phyloP scores from a whole-genome alignment of 2,797 vertebrate species.

The Eleutherodactylus coqui region DNA sequence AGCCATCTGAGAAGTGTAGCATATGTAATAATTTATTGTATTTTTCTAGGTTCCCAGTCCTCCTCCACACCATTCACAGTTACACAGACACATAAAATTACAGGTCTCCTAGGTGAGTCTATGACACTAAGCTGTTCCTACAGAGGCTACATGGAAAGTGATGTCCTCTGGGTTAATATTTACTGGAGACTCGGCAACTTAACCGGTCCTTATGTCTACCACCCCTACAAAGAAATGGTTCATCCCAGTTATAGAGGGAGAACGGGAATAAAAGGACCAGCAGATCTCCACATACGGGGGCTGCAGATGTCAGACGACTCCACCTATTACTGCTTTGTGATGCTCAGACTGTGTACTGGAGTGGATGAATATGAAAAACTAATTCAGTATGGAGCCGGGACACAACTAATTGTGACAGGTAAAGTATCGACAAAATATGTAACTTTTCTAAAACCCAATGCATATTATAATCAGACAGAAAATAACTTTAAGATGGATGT shows the following conservation, averaged over 20 bases:
- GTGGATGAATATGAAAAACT: not conserved
- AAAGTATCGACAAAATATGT: no score
- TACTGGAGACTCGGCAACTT: slow-evolving; percentile 37
- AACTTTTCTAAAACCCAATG: no score
- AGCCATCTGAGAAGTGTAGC: no score
- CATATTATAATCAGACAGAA: no score
- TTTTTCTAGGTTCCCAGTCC: no score
- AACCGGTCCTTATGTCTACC: slow-evolving; percentile 25
- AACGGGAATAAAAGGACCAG: slow-evolving; percentile 12
- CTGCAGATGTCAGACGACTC: not conserved
- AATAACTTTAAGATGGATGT: no score
- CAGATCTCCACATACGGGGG: slow-evolving; percentile 36
- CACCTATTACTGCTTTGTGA: slow-evolving; percentile 46
- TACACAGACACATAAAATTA: no score
- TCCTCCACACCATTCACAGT: no score
- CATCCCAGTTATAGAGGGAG: slow-evolving; percentile 35
- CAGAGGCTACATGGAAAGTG: not conserved
- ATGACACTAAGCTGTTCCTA: slow-evolving; percentile 15
- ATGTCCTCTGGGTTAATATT: not conserved
- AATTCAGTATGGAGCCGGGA: slow-evolving; percentile 5
- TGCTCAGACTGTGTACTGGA: slow-evolving; percentile 10
- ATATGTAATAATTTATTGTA: no score
- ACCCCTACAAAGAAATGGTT: slow-evolving; percentile 33
- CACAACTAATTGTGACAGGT: not conserved
- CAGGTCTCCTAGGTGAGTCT: not conserved